These are phyloP conservation scores for Actenoides hombroni DNA, from an alignment of 2,113 vertebrate genomes.

Conservation along the genomic window DNA sequence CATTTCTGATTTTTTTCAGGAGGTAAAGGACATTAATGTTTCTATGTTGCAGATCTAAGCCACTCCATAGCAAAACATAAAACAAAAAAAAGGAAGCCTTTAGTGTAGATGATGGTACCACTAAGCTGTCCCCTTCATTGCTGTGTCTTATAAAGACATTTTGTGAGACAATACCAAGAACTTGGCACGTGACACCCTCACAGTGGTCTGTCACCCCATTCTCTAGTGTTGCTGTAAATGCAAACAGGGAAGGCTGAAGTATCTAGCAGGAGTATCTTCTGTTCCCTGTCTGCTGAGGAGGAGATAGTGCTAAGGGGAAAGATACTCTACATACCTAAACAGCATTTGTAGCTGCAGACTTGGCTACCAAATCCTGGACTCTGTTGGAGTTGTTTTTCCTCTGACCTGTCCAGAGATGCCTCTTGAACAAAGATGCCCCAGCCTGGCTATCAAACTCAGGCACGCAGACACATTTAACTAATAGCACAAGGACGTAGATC, in stretches of 20 bases:
- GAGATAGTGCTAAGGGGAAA: neutral
- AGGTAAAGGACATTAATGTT: neutral
- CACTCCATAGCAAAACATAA: neutral
- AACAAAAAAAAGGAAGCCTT: neutral
- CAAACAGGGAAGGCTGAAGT: neutral
- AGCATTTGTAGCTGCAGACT: neutral
- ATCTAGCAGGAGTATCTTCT: neutral
- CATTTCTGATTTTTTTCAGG: neutral
- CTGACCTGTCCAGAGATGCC: neutral
- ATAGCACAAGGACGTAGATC: neutral
- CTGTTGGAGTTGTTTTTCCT: neutral
- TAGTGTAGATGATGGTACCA: neutral
- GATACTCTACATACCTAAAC: neutral
- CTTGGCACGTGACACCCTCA: neutral
- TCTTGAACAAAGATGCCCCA: neutral
- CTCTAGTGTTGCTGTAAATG: neutral
- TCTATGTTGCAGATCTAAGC: neutral
- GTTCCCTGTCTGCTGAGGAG: neutral
- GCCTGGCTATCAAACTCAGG: neutral
- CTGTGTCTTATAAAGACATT: neutral
- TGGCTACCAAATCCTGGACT: neutral
- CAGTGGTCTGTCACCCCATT: neutral
- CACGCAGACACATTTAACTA: neutral
- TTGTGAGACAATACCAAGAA: neutral
- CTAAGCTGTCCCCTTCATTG: neutral